Conservation (phyloP, 2,797 vertebrate genomes). For the Gymnopithys bicolor region DNA sequence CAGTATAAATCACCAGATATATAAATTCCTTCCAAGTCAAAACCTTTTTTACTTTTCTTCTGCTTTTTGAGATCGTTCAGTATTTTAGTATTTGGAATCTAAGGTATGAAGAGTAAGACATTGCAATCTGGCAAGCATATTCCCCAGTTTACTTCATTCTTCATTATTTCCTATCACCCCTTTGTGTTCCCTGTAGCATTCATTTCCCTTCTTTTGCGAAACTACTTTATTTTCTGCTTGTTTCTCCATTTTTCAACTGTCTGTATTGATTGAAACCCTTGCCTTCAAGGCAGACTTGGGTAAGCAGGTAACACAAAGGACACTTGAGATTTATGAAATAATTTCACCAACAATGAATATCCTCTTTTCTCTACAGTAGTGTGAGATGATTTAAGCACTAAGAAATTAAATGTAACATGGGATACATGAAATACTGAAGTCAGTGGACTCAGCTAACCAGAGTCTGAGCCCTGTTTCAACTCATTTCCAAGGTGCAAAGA, state of each 20-base stretch:
- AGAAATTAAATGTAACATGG: slow-evolving; percentile 18
- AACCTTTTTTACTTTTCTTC: neutral
- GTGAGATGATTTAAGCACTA: neutral
- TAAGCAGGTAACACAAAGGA: slow-evolving; percentile 27
- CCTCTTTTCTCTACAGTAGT: neutral
- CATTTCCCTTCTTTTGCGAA: neutral
- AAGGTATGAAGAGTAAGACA: neutral
- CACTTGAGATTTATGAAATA: slow-evolving; percentile 46
- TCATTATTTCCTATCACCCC: neutral
- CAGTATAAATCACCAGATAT: neutral
- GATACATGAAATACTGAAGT: neutral
- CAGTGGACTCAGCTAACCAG: neutral
- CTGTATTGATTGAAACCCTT: slow-evolving; percentile 29
- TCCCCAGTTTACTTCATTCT: neutral
- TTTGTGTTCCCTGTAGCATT: neutral
- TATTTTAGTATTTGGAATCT: neutral
- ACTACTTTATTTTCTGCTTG: slow-evolving; percentile 5
- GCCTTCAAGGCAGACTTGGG: slow-evolving; percentile 36
- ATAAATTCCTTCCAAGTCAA: neutral
- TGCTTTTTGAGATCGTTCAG: neutral
- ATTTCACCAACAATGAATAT: slow-evolving; percentile 39
- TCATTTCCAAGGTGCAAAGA: neutral
- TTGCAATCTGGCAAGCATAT: neutral
- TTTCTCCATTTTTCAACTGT: slow-evolving; percentile 20
- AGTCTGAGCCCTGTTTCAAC: neutral